These are phyloP conservation scores for Azemiops feae DNA, from an alignment of 2,113 vertebrate genomes.

Conservation along the genomic window DNA sequence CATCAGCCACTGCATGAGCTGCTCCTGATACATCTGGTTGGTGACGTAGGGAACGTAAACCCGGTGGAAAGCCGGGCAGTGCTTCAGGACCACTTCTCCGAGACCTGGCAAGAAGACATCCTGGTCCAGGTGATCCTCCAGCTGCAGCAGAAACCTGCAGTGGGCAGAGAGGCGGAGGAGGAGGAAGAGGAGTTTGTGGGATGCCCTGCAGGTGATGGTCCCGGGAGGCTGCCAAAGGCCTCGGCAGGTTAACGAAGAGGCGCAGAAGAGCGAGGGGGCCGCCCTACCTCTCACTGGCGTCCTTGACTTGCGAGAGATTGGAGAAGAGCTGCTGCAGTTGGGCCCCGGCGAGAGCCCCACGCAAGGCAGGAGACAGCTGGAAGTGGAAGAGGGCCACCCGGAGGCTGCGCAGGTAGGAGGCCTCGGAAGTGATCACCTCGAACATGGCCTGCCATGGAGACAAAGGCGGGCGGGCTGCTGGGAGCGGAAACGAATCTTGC, in stretches of 20 bases:
- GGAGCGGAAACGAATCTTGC: neutral
- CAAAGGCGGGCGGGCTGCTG: neutral
- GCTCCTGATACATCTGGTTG: constrained; percentile 82
- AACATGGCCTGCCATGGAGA: constrained; percentile 68
- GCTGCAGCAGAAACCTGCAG: constrained; percentile 72
- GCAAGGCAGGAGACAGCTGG: constrained; percentile 59
- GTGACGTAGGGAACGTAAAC: constrained; percentile 78
- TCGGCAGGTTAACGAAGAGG: neutral
- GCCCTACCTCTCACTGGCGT: constrained; percentile 65
- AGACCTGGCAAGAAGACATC: constrained; percentile 63
- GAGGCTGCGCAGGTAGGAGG: constrained; percentile 76
- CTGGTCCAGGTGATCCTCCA: constrained; percentile 69
- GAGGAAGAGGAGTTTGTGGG: neutral
- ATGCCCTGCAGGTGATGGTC: neutral
- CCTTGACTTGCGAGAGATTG: constrained; percentile 69
- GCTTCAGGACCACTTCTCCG: constrained; percentile 70
- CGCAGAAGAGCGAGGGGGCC: neutral
- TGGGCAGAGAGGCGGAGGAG: neutral
- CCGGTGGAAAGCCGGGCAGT: constrained; percentile 59
- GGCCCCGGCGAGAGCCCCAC: constrained; percentile 52
- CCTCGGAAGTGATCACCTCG: constrained; percentile 78
- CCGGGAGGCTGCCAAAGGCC: neutral
- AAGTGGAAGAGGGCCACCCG: constrained; percentile 70
- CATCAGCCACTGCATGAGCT: constrained; percentile 68
- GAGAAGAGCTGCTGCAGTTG: constrained; percentile 77